Base-by-base conservation (phyloP, 2,888 invertebrate species). In the Autographa pulchrina region DNA sequence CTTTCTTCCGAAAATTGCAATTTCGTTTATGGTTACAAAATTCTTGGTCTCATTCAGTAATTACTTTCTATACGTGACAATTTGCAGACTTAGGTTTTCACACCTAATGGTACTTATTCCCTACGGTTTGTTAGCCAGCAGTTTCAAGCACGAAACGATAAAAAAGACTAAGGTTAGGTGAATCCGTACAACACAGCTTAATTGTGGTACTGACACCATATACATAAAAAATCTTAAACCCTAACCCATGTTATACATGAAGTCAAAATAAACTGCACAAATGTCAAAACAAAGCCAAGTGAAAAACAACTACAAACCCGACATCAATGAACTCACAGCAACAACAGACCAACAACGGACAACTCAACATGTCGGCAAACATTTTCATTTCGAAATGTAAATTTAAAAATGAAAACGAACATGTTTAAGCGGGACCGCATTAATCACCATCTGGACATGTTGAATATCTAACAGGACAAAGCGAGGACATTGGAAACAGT, bases 371-470 rank as follows among this genome's bases (percentile, higher is more conserved):
- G 66, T 71, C 66, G 56, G 61, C 78, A 80, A 82, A 80, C 78
- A 82, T 81, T 82, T 76, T 81, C 80, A 82, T 82, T 83, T 75
- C 60, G n/a, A 76, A 83, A 82, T 83, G 71, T 70, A 77, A 82
- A 82, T 83, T 75, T 70, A 81, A 82, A 83, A 82, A 83, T 78
- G 80, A 72, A 69, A 70, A 70, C 72, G 78, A 72, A 78, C 83
- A 80, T 80, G 76, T 74, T 82, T 83, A 82, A 82, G 68, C 72
- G 73, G 66, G 65, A 73, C 68, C 63, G 79, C 82, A 83, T 83
- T 82, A 82, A 82, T 82, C 83, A 83, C 73, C 60, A 62, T 60
- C 60, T 70, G 82, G 68, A 75, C 82, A 77, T 77, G 81, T 79
- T 72, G 74, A 66, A 79, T 73, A 74, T 78, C 74, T 79, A 82